Base-by-base conservation (phyloP, 2,888 invertebrate genomes). In the Polydrusus cervinus region DNA sequence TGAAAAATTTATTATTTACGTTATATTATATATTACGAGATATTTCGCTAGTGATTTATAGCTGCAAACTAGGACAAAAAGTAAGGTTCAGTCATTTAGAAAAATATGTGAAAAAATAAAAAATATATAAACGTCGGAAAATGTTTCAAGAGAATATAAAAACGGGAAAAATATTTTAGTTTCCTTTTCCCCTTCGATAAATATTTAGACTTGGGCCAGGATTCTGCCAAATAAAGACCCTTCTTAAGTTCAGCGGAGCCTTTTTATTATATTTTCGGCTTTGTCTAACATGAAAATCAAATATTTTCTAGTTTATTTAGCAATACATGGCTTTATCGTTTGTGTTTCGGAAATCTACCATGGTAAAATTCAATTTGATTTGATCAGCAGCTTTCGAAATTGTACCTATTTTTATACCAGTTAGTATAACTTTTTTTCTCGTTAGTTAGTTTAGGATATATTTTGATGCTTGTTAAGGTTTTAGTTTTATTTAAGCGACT, bases 281-380 rank as follows among this genome's bases (percentile, higher is more conserved):
- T 82, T 82, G 83, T 83, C 83, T 82, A 84, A 83, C 83, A 83
- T 81, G 84, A 84, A 85, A 85, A 85, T 84, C 82, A 83, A 81
- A 82, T 83, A 81, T 82, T 83, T 83, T 83, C 79, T 81, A 79
- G 78, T 81, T 82, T 80, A 81, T 81, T 82, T 80, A 79, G 76
- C 57, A 38, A 38, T 60, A 60, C 25, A 14, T 38, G 38, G 18
- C 38, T 60, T 60, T 14, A 57, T 34, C 55, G 55, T 34, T 55
- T 34, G 34, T 38, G 57, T 18, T 30, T 13, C 38, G 38, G 57
- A 60, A 53, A 60, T n/a, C 34, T 34, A 34, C n/a, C 11, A 55
- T 55, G n/a, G 25, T 16, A 13, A 53, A 51, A 53, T 25, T 20
- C 0, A 25, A 53, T 53, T 53, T 53, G 6, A 25, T 0, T 53